A percentile compares a stretch with the other conserved stretches of the same genome.
phyloP scores from a whole-genome alignment of 2,113 vertebrate species.

The Scomber scombrus region DNA sequence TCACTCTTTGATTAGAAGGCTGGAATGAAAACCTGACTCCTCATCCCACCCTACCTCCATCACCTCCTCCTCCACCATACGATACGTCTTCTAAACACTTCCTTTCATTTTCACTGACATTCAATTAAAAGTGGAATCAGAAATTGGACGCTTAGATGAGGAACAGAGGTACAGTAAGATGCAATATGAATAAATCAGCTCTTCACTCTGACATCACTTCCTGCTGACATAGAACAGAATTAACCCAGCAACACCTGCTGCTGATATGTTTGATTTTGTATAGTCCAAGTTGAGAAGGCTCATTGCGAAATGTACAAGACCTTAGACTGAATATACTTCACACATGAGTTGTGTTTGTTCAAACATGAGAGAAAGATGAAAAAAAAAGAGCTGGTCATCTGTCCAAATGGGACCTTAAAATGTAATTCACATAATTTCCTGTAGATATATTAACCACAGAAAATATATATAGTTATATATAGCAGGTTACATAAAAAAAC shows the following conservation, averaged over 20 bases:
- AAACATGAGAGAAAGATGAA: too few relatives aligned
- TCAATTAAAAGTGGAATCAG: conserved; percentile 58
- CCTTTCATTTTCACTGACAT: conserved; percentile 56
- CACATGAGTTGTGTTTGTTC: too few relatives aligned
- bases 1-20: conserved; percentile 37
- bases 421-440: not conserved
- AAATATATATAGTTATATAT: not conserved
- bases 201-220: not conserved
- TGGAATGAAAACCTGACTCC: conserved; percentile 32
- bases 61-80: not conserved
- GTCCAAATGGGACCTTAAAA: too few relatives aligned
- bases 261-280: too few relatives aligned
- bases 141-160: not conserved
- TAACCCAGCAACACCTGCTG: not conserved
- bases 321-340: too few relatives aligned
- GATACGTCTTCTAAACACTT: conserved; percentile 21
- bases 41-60: not conserved
- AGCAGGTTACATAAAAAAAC: too few relatives aligned
- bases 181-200: not conserved
- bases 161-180: not conserved
- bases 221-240: not conserved
- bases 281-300: too few relatives aligned
- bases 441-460: not conserved
- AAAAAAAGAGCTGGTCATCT: too few relatives aligned
- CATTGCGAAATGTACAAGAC: too few relatives aligned